Percentiles rank a stretch among this genome's conserved stretches.
Conservation (phyloP, 2,888 invertebrate species). For the Miltochrista miniata region DNA sequence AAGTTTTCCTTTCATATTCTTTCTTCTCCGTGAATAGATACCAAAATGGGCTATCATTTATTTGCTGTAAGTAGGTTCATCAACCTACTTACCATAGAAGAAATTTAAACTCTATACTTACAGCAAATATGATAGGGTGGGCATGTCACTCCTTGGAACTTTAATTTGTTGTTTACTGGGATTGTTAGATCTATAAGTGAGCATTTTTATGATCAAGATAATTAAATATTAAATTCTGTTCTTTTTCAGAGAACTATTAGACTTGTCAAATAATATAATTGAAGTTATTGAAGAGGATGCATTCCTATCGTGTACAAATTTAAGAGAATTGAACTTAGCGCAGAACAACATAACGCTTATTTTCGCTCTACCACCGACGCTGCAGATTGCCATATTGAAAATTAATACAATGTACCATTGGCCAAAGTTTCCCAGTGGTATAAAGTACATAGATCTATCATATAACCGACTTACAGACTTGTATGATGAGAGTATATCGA, state of each 20-base stretch:
- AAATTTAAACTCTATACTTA: too few relatives aligned
- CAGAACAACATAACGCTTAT: slow-evolving; percentile 75
- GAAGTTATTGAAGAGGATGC: slow-evolving; percentile 71
- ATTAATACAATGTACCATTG: slow-evolving; percentile 72
- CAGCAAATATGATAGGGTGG: too few relatives aligned
- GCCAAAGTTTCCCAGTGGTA: slow-evolving; percentile 69
- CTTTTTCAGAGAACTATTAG: slow-evolving; percentile 68
- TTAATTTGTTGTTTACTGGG: too few relatives aligned
- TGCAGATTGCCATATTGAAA: slow-evolving; percentile 69
- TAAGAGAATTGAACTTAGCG: slow-evolving; percentile 73
- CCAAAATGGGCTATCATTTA: too few relatives aligned
- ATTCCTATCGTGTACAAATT: slow-evolving; percentile 59
- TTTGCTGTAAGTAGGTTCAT: too few relatives aligned
- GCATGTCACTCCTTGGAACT: too few relatives aligned
- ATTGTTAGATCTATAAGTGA: too few relatives aligned
- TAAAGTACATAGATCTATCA: slow-evolving; percentile 72
- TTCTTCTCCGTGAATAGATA: too few relatives aligned
- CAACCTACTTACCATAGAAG: too few relatives aligned
- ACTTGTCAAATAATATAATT: slow-evolving; percentile 74
- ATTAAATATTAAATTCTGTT: too few relatives aligned
- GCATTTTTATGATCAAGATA: too few relatives aligned
- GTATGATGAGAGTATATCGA: slow-evolving; percentile 58
- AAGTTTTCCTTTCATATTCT: too few relatives aligned
- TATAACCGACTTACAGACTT: slow-evolving; percentile 67
- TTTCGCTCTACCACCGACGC: slow-evolving; percentile 63